These are phyloP conservation scores for Spheniscus mendiculus DNA, from an alignment of 2,113 vertebrate species.

Conservation along the genomic window DNA sequence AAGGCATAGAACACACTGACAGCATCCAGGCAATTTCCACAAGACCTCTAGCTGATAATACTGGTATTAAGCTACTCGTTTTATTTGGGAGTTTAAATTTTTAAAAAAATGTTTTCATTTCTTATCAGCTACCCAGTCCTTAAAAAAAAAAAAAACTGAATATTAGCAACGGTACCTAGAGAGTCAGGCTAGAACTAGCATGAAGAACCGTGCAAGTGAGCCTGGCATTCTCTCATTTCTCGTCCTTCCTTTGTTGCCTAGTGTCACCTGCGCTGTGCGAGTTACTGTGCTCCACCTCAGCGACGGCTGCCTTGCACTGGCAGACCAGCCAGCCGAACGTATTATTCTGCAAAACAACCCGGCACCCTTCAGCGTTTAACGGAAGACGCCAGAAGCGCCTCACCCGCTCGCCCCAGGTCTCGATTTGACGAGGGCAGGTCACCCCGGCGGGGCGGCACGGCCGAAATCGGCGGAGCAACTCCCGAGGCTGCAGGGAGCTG, in stretches of 20 bases:
- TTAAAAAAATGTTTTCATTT: not conserved
- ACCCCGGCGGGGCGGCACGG: not conserved
- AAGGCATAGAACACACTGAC: not conserved
- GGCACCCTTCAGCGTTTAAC: not conserved
- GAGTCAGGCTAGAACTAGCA: not conserved
- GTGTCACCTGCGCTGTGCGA: conserved; percentile 29
- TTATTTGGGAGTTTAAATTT: not conserved
- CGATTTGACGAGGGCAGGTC: rapidly evolving
- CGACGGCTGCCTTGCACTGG: not conserved
- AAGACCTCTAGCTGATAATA: not conserved
- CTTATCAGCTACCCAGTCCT: not conserved
- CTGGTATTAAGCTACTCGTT: not conserved
- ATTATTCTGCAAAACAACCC: not conserved
- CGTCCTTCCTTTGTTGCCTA: conserved; percentile 47
- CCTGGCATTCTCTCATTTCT: not conserved
- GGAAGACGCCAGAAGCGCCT: not conserved
- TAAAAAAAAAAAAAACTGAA: not conserved
- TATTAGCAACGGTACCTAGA: not conserved
- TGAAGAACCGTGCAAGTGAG: not conserved
- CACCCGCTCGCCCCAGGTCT: not conserved
- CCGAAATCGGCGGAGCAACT: not conserved
- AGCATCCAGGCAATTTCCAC: not conserved
- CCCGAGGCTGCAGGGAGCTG: not conserved
- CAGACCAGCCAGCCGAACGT: not conserved
- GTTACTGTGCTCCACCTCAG: not conserved